Conservation (phyloP, 2,113 vertebrate genomes). For the Nesogale talazaci region DNA sequence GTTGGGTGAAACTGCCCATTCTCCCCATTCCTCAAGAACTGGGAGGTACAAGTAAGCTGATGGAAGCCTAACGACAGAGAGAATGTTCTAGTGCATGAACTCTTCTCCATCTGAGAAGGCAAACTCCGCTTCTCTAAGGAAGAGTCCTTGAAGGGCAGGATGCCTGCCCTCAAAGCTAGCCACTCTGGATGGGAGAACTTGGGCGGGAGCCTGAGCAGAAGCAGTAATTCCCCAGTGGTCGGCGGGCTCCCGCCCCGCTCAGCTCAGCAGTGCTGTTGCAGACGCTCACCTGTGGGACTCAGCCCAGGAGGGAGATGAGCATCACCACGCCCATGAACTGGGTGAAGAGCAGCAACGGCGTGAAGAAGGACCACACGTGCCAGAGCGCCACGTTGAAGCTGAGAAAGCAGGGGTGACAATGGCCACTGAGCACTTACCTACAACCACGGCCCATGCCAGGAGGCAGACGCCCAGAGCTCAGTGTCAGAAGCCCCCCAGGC, state of each 20-base stretch:
- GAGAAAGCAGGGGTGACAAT: constrained; percentile 68
- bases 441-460: too few species aligned
- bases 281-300: constrained; percentile 84
- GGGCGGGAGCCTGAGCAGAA: not conserved
- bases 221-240: fast-evolving
- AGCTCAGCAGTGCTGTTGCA: not conserved
- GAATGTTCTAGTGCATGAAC: not conserved
- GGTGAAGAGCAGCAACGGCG: constrained; percentile 93
- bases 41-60: fast-evolving
- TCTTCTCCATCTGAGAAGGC: not conserved
- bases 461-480: too few species aligned
- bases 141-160: not conserved
- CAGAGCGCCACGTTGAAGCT: constrained; percentile 97
- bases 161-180: not conserved
- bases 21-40: not conserved
- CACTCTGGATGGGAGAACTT: not conserved
- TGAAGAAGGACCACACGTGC: constrained; percentile 96
- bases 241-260: fast-evolving
- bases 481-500: too few species aligned
- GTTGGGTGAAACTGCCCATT: not conserved
- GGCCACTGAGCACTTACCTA: fast-evolving
- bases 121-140: not conserved
- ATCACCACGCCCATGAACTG: constrained; percentile 98
- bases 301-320: constrained; percentile 95
- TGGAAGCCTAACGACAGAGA: fast-evolving